phyloP scores from a whole-genome alignment of 2,113 vertebrate species.

The Odocoileus virginianus region DNA sequence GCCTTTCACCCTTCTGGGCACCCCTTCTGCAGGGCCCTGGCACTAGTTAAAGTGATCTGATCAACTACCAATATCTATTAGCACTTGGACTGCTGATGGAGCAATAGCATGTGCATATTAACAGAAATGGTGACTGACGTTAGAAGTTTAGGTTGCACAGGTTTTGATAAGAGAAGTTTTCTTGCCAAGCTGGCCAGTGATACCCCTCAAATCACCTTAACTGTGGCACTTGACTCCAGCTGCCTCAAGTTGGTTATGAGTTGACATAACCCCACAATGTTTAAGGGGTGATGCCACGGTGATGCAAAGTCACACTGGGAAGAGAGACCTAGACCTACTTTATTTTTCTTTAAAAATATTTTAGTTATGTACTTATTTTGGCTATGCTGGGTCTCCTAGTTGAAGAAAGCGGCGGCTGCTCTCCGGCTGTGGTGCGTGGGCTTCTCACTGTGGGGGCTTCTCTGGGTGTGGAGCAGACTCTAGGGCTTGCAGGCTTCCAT shows the following conservation, averaged over 20 bases:
- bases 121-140: background rate
- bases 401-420: rapidly evolving
- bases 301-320: background rate
- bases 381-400: background rate
- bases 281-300: rapidly evolving
- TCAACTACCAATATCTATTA: background rate
- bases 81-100: background rate
- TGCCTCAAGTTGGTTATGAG: background rate
- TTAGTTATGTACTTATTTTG: background rate
- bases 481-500: background rate
- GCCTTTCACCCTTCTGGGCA: background rate
- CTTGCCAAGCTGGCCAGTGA: background rate
- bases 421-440: rapidly evolving
- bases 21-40: background rate
- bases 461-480: background rate
- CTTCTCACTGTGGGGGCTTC: background rate
- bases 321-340: background rate
- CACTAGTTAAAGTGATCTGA: background rate
- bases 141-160: background rate
- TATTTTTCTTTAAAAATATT: background rate
- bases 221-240: background rate
- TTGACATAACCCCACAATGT: background rate
- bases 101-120: too few species aligned
- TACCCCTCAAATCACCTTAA: background rate
- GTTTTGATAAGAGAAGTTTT: background rate